These are phyloP conservation scores for Mixornis gularis DNA, from an alignment of 2,113 vertebrate genomes.

Conservation along the genomic window DNA sequence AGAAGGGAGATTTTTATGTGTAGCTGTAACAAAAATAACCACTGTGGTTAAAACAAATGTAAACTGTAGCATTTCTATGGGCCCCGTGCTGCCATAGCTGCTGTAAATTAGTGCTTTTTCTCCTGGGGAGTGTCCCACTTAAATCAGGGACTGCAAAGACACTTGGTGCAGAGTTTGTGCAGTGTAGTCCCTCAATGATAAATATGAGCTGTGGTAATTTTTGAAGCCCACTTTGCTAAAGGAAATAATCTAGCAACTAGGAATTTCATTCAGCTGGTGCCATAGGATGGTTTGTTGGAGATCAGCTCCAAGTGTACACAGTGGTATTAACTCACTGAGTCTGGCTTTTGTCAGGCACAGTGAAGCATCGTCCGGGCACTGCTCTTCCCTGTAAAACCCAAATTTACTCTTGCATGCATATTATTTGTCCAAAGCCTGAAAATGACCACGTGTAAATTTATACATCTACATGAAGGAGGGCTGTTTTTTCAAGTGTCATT, in stretches of 20 bases:
- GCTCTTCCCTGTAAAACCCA: neutral
- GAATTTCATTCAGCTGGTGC: slow-evolving; percentile 21
- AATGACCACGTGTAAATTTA: neutral
- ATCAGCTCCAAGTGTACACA: neutral
- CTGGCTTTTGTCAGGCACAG: neutral
- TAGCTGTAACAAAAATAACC: neutral
- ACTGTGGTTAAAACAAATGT: neutral
- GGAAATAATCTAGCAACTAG: neutral
- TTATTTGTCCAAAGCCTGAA: slow-evolving; percentile 23
- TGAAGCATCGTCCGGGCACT: neutral
- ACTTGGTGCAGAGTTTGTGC: neutral
- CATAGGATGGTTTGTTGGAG: neutral
- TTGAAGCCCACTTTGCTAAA: neutral
- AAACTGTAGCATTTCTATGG: neutral
- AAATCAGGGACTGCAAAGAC: neutral
- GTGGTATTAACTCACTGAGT: neutral
- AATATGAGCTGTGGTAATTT: neutral
- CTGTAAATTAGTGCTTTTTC: slow-evolving; percentile 34
- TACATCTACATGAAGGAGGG: neutral
- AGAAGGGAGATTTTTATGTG: slow-evolving; percentile 3
- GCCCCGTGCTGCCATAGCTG: neutral
- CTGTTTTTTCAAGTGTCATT: neutral
- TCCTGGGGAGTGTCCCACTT: slow-evolving; percentile 26
- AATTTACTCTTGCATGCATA: neutral
- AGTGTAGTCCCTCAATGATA: neutral